A percentile compares a stretch with the other conserved stretches of the same genome.
These are phyloP conservation scores for Macrocentrus cingulum DNA, from an alignment of 1,140 invertebrate genomes.

Conservation along the genomic window DNA sequence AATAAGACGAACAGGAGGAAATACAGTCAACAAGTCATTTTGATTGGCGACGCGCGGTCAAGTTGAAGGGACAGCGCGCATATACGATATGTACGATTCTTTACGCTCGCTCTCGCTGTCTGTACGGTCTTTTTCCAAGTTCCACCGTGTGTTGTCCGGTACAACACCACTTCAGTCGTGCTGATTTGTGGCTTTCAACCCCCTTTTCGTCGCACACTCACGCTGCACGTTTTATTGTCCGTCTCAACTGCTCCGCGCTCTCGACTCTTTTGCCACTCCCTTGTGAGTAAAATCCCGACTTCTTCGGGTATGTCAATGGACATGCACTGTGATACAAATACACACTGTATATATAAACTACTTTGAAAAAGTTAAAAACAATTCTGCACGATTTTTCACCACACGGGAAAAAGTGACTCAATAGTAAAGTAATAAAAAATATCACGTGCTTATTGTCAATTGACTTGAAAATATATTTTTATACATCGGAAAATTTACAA, in stretches of 20 bases:
- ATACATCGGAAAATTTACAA: too few species aligned
- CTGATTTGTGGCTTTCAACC: conserved; percentile 14
- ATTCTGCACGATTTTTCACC: too few species aligned
- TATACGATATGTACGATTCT: background rate
- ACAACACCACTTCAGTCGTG: background rate
- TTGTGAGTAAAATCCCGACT: background rate
- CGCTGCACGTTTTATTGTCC: conserved; percentile 2
- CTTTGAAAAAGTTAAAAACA: too few species aligned
- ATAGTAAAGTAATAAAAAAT: too few species aligned
- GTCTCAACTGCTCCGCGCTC: background rate
- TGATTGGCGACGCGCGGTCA: too few species aligned
- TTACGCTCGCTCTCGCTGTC: background rate
- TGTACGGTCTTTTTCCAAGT: too few species aligned
- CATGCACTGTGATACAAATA: too few species aligned
- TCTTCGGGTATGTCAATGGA: background rate
- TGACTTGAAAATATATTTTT: too few species aligned
- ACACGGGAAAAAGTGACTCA: too few species aligned
- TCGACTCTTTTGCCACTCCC: background rate
- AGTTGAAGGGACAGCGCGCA: conserved; percentile 11
- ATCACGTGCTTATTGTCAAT: too few species aligned
- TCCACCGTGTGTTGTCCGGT: background rate
- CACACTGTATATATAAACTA: too few species aligned
- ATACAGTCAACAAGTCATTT: conserved; percentile 22
- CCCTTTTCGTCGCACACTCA: background rate
- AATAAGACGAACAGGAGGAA: background rate